These are phyloP conservation scores for Tupaia chinensis DNA, from an alignment of 2,113 vertebrate genomes.

Conservation along the genomic window DNA sequence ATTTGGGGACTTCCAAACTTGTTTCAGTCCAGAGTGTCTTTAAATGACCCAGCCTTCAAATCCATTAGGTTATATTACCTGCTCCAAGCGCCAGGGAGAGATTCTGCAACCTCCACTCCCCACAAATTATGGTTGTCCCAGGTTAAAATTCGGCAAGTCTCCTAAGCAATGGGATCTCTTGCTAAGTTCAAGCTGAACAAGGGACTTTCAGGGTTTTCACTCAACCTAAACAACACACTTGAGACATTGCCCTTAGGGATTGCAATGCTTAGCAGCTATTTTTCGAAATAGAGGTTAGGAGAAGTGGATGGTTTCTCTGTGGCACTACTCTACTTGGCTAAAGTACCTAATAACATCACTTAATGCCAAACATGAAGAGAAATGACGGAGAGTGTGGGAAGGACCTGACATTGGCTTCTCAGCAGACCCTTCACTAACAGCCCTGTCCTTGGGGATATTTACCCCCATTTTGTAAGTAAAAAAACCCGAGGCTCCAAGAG, in stretches of 20 bases:
- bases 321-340: neutral
- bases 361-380: slow-evolving; percentile 5
- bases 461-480: neutral
- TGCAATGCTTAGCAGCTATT: neutral
- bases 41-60: neutral
- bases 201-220: neutral
- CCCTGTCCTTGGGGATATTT: neutral
- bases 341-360: neutral
- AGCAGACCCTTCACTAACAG: neutral
- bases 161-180: neutral
- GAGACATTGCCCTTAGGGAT: neutral
- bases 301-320: neutral
- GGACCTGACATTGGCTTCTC: neutral
- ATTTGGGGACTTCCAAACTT: neutral
- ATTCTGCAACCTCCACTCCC: neutral
- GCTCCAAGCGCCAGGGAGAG: neutral
- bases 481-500: neutral
- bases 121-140: neutral
- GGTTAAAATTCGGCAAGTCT: neutral
- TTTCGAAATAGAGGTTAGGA: neutral
- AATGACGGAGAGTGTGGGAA: neutral
- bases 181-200: neutral
- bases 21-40: neutral
- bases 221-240: neutral
- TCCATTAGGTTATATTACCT: neutral